Percentiles rank a stretch among this genome's conserved stretches.
Evolutionary conservation across 1,140 invertebrate species (phyloP).

Genomic region (Acromyrmex echinatior): DNA sequence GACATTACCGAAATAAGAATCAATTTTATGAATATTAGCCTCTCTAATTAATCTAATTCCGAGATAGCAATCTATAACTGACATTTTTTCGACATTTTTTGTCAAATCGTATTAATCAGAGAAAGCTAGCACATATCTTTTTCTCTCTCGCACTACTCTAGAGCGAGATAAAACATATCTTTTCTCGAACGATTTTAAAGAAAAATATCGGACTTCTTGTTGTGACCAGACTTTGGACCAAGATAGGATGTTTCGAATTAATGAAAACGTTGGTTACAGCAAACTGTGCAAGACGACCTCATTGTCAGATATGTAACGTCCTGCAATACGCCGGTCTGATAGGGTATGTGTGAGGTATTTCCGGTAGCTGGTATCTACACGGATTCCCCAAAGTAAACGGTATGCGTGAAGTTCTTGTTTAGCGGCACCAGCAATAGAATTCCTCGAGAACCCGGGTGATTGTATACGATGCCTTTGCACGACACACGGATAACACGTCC

Average conservation of each 20-base stretch:
- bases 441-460: conserved; percentile 65
- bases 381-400: conserved; percentile 76
- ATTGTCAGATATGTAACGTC: conserved; percentile 69
- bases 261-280: conserved; percentile 66
- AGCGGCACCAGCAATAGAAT: conserved; percentile 68
- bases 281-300: conserved; percentile 65
- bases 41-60: no score
- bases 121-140: no score
- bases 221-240: conserved; percentile 14
- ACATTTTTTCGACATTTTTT: no score
- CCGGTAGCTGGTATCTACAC: conserved; percentile 65
- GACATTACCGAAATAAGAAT: no score
- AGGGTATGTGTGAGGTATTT: conserved; percentile 75
- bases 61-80: no score
- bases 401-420: conserved; percentile 78
- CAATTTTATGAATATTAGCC: no score
- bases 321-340: conserved; percentile 55
- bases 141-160: no score
- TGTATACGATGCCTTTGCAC: conserved; percentile 71
- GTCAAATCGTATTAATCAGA: no score
- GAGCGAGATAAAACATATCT: no score
- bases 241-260: conserved; percentile 58
- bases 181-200: no score
- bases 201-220: no score
- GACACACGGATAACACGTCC: conserved; percentile 61